Evolutionary conservation across 53 echinoderm and acorn worm genomes (phyloP), one percentile per base, ranked within the genome.

Genomic region (Astropecten irregularis): DNA sequence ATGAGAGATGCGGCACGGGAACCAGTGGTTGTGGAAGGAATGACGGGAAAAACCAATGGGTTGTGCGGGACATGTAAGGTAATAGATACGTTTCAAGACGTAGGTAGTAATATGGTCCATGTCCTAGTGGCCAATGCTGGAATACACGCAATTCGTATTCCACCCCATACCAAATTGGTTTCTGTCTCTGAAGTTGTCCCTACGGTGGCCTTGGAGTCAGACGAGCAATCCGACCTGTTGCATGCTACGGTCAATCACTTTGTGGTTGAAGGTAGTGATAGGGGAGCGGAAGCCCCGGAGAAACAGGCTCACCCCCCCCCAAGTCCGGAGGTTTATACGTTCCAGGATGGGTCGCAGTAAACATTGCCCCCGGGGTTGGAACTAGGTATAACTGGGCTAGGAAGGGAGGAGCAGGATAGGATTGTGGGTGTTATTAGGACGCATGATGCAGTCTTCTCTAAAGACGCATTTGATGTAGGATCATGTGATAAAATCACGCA

Each of bases 401-500:
- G 36, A 13, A 3, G 6, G n/a, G 65, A 65, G 20, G 32, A 65
- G 20, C 34, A 32, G 37, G 65, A 65, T 11, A 34, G n/a, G 22
- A 15, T 65, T 65, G 65, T 32, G 18, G 36, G 65, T 35, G 11
- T 65, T 13, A 19, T 65, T 36, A 35, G 36, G 38, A 65, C 34
- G 20, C 69, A 69, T 30, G 69, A 49, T 7, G 16, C n/a, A 2
- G 69, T 69, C 9, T 69, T 69, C 14, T 69, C 69, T 18, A 69
- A 15, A 14, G 30, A 20, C 15, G 10, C 42, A 3, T 47, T 25
- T 69, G 47, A 49, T 49, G 46, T 49, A 16, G 69, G 49, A 0
- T 69, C 3, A 20, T 69, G 69, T 29, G 49, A 49, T n/a, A 48
- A 49, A 27, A 26, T 65, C 3, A 29, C 16, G n/a, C 65, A 65